Base-by-base conservation (phyloP, 2,113 vertebrate species). In the Platichthys stellatus region DNA sequence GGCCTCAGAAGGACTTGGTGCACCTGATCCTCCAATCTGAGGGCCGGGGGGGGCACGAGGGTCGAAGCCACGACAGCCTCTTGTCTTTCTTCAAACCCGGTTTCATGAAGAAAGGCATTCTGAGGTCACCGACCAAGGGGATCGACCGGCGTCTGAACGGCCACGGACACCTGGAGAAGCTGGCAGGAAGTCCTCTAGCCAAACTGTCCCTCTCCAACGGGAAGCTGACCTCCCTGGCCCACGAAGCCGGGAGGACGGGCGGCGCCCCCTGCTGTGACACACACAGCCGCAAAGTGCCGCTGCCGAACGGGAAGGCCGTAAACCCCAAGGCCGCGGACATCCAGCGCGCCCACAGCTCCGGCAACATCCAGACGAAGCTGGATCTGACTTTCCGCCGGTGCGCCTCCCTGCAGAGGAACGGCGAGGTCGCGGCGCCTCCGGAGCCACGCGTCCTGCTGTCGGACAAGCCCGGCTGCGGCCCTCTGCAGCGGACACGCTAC, bases 321-420 rank as follows among this genome's bases (percentile, higher is more conserved):
- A 45, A 4, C 18, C 77, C 63, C 5, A 57, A 84, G 0, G 83
- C 91, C 0, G 79, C 76, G 0, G 93, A 95, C 31, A 88, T 96
- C 15, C 90, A 92, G 31, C 94, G 94, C 0, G 94, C 95, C 0
- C 95, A 95, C 86, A 96, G 96, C 87, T 97, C 96, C 56, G 88
- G 93, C 56, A 94, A 86, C 83, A 94, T 96, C 81, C 94, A 94
- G 28, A 88, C 86, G 0, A 95, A 93, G 85, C 81, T 90, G 10
- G 88, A 88, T 0, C 82, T 89, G 77, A 82, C 89, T 0, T 89
- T 94, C 23, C 89, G 88, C 63, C 86, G 94, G 68, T 93, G 93
- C 0, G 84, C 89, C 43, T 95, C 95, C 10, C 90, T 95, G 68
- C 94, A 95, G 84, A 95, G 91, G 85, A 95, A 93, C 47, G 90